A percentile compares a stretch with the other conserved stretches of the same genome.
These are phyloP conservation scores for Brachionus rotundiformis DNA, from an alignment of 1,140 invertebrate genomes.

Conservation along the genomic window DNA sequence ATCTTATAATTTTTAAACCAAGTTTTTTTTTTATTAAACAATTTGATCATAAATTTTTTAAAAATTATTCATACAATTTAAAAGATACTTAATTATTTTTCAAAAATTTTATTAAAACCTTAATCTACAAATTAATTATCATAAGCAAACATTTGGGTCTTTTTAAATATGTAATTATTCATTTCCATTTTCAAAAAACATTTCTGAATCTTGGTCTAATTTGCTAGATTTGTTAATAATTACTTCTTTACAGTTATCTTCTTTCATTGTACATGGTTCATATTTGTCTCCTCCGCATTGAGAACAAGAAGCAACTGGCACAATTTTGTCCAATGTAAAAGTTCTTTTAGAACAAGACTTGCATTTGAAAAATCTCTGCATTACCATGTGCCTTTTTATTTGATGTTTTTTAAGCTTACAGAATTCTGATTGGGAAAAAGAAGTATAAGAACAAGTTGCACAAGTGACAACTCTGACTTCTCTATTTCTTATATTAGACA, in stretches of 20 bases:
- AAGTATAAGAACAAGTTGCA: conserved; percentile 18
- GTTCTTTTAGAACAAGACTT: conserved; percentile 27
- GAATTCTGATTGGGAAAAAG: conserved; percentile 47
- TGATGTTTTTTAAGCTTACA: conserved; percentile 48
- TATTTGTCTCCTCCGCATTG: conserved; percentile 45
- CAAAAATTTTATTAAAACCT: neutral
- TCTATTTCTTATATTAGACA: conserved; percentile 28
- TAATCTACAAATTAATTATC: neutral
- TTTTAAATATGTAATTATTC: conserved; percentile 15
- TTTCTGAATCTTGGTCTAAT: conserved; percentile 36
- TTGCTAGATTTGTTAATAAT: neutral
- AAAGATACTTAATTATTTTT: neutral
- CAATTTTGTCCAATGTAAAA: conserved; percentile 45
- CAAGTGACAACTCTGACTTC: conserved; percentile 38
- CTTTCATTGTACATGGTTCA: conserved; percentile 48
- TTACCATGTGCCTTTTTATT: conserved; percentile 19
- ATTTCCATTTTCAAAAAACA: conserved; percentile 19
- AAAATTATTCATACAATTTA: too few relatives aligned
- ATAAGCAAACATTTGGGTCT: neutral
- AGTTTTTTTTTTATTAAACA: too few relatives aligned
- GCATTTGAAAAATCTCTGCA: conserved; percentile 50
- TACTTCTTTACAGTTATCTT: conserved; percentile 18
- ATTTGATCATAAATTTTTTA: too few relatives aligned
- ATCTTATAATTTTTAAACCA: too few relatives aligned
- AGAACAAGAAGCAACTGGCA: conserved; percentile 6